Conservation (phyloP, 2,113 vertebrate genomes). For the Psophia crepitans region DNA sequence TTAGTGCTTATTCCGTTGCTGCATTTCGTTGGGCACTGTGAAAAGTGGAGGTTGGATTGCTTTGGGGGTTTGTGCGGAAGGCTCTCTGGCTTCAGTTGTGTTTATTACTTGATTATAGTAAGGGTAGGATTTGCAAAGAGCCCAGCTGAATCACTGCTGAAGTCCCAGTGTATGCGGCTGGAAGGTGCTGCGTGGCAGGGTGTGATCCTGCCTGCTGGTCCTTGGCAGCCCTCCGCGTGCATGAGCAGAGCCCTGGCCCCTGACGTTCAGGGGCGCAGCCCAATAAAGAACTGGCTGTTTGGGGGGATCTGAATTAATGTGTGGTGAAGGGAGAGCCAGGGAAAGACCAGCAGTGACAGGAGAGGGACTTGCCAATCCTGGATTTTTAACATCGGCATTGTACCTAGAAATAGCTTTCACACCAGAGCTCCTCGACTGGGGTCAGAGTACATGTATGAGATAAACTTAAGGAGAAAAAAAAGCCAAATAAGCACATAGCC, state of each 20-base stretch:
- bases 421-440: rapidly evolving
- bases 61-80: not conserved
- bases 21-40: not conserved
- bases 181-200: too few species aligned
- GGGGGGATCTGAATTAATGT: not conserved
- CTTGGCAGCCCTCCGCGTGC: not conserved
- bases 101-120: not conserved
- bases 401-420: not conserved
- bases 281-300: not conserved
- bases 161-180: not conserved
- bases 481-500: not conserved
- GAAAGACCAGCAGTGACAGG: not conserved
- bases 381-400: not conserved
- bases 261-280: not conserved
- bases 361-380: not conserved
- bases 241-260: not conserved
- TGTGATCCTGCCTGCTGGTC: not conserved
- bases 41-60: not conserved
- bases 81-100: rapidly evolving
- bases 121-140: not conserved
- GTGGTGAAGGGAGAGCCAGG: not conserved
- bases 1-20: not conserved
- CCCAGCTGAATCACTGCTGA: rapidly evolving
- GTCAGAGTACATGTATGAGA: not conserved
- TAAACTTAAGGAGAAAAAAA: not conserved